A percentile compares a stretch with the other conserved stretches of the same genome.
Evolutionary conservation across 2,113 vertebrate species (phyloP).

Genomic region (Triplophysa tibetana): DNA sequence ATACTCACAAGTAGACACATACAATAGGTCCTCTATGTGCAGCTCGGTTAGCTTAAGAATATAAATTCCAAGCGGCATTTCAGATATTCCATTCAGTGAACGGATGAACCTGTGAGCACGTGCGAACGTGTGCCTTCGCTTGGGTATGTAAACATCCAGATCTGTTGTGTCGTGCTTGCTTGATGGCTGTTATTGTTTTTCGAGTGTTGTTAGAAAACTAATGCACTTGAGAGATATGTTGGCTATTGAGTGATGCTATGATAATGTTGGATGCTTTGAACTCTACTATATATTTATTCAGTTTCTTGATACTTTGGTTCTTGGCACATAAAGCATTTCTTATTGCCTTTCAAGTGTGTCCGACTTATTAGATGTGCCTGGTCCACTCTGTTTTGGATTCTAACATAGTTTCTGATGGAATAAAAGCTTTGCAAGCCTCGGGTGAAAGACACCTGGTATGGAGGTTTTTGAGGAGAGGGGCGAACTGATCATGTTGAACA

Average conservation of each 20-base stretch:
- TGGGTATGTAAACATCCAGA: constrained; percentile 32
- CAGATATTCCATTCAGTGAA: constrained; percentile 18
- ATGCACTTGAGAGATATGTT: neutral
- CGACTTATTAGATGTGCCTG: neutral
- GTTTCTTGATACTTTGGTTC: constrained; percentile 1
- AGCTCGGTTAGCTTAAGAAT: constrained; percentile 36
- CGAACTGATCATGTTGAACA: neutral
- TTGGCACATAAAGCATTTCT: neutral
- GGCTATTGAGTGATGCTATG: neutral
- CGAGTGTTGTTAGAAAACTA: neutral
- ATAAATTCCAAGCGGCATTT: constrained; percentile 36
- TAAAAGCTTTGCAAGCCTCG: neutral
- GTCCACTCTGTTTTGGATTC: neutral
- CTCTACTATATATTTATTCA: neutral
- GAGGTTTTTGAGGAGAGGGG: neutral
- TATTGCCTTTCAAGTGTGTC: neutral
- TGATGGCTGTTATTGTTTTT: neutral
- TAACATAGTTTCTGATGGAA: neutral
- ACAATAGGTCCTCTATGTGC: constrained; percentile 34
- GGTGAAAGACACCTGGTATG: constrained; percentile 5
- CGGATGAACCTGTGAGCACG: neutral
- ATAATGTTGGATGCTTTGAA: neutral
- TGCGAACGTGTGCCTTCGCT: neutral
- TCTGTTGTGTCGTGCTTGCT: neutral
- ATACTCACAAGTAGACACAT: constrained; percentile 5